These are phyloP conservation scores for Nasonia giraulti DNA, from an alignment of 1,140 invertebrate genomes.

Conservation along the genomic window DNA sequence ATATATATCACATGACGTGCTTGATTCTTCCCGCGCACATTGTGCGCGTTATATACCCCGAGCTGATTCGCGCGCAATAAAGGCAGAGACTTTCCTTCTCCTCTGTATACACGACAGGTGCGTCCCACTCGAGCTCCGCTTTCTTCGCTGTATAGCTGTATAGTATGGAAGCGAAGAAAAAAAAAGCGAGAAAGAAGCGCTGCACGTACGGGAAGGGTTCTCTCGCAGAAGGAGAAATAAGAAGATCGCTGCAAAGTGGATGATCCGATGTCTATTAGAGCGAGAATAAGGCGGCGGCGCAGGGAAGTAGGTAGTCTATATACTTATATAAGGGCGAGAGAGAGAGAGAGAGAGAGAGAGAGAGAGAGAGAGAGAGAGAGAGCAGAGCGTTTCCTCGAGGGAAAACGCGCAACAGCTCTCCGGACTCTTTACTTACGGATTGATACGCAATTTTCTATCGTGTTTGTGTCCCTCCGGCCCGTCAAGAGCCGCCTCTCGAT, in stretches of 20 bases:
- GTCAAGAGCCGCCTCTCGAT: slow-evolving; percentile 1
- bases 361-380: slow-evolving; percentile 26
- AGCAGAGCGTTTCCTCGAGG: slow-evolving; percentile 64
- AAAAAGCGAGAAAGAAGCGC: slow-evolving; percentile 10
- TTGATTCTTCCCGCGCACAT: not conserved
- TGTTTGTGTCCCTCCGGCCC: slow-evolving; percentile 52
- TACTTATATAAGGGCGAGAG: not conserved
- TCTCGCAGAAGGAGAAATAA: slow-evolving; percentile 19
- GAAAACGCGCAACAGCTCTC: slow-evolving; percentile 59
- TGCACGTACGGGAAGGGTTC: not conserved
- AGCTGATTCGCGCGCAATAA: not conserved
- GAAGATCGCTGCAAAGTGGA: slow-evolving; percentile 39
- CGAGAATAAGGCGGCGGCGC: not conserved
- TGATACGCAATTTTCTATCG: slow-evolving; percentile 70
- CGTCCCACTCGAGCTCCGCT: no score
- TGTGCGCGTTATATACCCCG: no score
- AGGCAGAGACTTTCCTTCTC: not conserved
- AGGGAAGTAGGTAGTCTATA: not conserved
- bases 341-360: not conserved
- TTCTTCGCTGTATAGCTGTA: no score
- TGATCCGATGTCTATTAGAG: slow-evolving; percentile 42
- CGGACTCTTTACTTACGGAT: slow-evolving; percentile 67
- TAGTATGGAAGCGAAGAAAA: not conserved
- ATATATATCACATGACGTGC: not conserved
- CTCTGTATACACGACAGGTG: not conserved